phyloP scores from a whole-genome alignment of 2,113 vertebrate species.

The Philantomba maxwellii region DNA sequence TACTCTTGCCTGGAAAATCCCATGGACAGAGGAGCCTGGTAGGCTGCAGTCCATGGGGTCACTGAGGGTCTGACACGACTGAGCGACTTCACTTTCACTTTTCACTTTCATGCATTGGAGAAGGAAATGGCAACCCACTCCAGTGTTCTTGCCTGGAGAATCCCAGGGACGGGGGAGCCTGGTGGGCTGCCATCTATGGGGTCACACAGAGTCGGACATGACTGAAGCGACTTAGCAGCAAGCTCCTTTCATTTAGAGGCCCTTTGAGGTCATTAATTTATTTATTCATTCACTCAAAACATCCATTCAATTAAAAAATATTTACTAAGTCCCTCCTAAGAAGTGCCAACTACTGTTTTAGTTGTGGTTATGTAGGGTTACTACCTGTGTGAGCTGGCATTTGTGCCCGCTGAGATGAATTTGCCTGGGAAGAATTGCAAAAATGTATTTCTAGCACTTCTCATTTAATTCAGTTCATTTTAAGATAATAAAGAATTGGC shows the following conservation, averaged over 20 bases:
- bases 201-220: too few relatives aligned
- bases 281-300: neutral
- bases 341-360: neutral
- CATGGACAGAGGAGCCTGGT: too few relatives aligned
- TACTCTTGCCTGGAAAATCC: too few relatives aligned
- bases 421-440: neutral
- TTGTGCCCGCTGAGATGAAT: neutral
- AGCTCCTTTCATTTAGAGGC: neutral
- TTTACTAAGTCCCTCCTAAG: neutral
- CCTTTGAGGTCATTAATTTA: neutral
- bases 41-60: too few relatives aligned
- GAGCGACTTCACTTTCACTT: too few relatives aligned
- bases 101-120: too few relatives aligned
- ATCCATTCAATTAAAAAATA: neutral
- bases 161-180: too few relatives aligned
- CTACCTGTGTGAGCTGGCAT: neutral
- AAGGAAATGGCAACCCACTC: too few relatives aligned
- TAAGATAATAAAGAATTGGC: neutral
- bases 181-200: too few relatives aligned
- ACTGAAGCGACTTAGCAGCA: too few relatives aligned
- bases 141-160: too few relatives aligned
- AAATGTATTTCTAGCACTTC: neutral
- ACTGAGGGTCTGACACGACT: too few relatives aligned
- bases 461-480: neutral
- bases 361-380: neutral